phyloP scores from a whole-genome alignment of 1,140 invertebrate genomes.

The Drosophila auraria region DNA sequence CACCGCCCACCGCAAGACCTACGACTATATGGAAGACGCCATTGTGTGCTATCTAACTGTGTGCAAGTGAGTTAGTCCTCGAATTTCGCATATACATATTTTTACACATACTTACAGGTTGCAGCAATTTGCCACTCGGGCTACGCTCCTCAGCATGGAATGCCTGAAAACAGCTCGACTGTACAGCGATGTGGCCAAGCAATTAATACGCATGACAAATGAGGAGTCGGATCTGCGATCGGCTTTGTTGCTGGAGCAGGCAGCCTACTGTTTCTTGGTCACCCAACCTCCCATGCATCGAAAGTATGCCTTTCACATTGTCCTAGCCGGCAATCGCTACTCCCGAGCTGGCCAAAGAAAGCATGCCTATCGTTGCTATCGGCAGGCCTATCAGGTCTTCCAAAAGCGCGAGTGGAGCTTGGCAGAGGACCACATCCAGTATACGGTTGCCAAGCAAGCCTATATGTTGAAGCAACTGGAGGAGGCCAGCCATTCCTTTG shows the following conservation, averaged over 20 bases:
- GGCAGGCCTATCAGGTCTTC: conserved; percentile 94
- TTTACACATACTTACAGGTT: conserved; percentile 86
- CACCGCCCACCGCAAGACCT: conserved; percentile 90
- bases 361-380: conserved; percentile 96
- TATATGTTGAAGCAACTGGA: conserved; percentile 91
- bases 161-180: conserved; percentile 91
- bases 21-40: conserved; percentile 97
- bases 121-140: conserved; percentile 95
- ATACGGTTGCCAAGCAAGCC: conserved; percentile 95
- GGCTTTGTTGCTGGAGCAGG: conserved; percentile 97
- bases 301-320: conserved; percentile 99
- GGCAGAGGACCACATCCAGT: conserved; percentile 97
- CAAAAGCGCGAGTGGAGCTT: conserved; percentile 93
- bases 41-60: conserved; percentile 95
- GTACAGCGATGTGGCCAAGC: conserved; percentile 95
- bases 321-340: conserved; percentile 96
- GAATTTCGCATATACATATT: too few species aligned
- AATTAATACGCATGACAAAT: conserved; percentile 97
- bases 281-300: conserved; percentile 90
- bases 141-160: conserved; percentile 94
- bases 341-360: conserved; percentile 95
- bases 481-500: conserved; percentile 92
- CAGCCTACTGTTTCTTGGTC: conserved; percentile 95
- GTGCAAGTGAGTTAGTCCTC: conserved; percentile 89
- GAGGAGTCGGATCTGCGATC: conserved; percentile 97